Base-by-base conservation (phyloP, 2,888 invertebrate species). In the Philereme transversata region DNA sequence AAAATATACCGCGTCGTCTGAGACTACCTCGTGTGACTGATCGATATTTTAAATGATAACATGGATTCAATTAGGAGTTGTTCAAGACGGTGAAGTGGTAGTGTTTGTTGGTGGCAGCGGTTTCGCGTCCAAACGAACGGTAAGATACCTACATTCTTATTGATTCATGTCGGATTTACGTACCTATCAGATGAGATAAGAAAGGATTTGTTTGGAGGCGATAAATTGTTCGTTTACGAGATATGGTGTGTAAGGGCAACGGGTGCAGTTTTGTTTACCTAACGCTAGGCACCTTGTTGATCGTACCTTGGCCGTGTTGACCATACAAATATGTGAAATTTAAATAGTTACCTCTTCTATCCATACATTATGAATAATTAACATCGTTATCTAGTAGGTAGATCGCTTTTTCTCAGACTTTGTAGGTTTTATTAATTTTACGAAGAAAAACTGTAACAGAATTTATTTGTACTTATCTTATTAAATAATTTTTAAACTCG, bases 11-110 rank as follows among this genome's bases (percentile, higher is more conserved):
- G 78, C 88, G 87, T 87, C 89, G 84, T 77, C 80, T 70, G 83
- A 87, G 87, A 82, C 82, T 78, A 78, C 85, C 83, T 85, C 87
- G 87, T 90, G 90, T 87, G 87, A 88, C 88, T 89, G 90, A 91
- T 92, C 91, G 90, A 92, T 92, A 91, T 88, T 91, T 86, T 89
- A 88, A 91, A 91, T 90, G 88, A 89, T 91, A 91, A 89, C 88
- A 91, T 89, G 91, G 84, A 88, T 91, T 90, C 86, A 89, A 90
- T 90, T 86, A 88, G 76, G 85, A 88, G 85, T 82, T 82, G 77
- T 84, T 82, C 82, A 86, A 87, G 85, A 85, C 82, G 73, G 83
- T 87, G 86, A 83, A 76, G 75, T 77, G 74, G 22, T 75, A 67
- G 79, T 85, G 82, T 69, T 60, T 44, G 65, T 69, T 74, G 72